phyloP scores from a whole-genome alignment of 2,113 vertebrate species.

The Odocoileus hemionus region DNA sequence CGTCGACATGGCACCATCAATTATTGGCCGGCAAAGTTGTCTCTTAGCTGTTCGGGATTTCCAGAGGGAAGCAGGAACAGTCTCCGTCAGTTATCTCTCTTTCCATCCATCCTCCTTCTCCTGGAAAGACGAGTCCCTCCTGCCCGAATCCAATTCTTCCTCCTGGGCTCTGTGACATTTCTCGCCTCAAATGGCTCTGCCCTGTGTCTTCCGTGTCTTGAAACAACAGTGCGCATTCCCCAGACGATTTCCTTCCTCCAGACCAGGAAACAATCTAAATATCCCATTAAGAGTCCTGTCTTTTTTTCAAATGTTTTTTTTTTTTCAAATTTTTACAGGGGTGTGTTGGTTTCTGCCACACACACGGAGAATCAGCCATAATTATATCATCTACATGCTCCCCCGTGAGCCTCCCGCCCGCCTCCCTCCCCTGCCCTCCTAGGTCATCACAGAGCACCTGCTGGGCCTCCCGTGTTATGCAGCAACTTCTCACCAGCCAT shows the following conservation, averaged over 20 bases:
- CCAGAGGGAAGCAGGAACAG: constrained; percentile 48
- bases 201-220: background rate
- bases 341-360: background rate
- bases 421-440: background rate
- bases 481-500: background rate
- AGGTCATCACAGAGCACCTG: background rate
- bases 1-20: constrained; percentile 42
- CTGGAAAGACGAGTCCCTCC: background rate
- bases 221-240: background rate
- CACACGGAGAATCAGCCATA: background rate
- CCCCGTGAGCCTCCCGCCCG: background rate
- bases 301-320: background rate
- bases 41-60: constrained; percentile 46
- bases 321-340: background rate
- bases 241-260: background rate
- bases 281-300: background rate
- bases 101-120: background rate
- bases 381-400: background rate
- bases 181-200: background rate
- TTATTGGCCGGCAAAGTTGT: constrained; percentile 39
- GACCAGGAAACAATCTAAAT: background rate
- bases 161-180: background rate
- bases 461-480: background rate
- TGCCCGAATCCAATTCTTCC: background rate
- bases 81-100: constrained; percentile 14